Evolutionary conservation across 64 coral and sea anemone genomes (phyloP).

Genomic region (Cladopsammia gracilis): DNA sequence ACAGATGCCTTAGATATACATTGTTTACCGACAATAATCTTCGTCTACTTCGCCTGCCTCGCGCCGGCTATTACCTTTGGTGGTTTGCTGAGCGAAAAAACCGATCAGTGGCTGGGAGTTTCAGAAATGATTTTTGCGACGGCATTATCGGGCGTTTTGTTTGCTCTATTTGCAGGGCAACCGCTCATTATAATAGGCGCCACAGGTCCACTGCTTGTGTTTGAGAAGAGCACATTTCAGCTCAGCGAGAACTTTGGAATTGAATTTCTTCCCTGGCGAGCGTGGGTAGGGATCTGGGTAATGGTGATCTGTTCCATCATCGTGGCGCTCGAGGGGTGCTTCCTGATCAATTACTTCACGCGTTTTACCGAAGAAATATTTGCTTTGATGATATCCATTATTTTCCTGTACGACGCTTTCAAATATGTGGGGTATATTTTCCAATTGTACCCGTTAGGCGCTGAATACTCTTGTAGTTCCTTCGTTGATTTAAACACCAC

Average conservation of each 20-base stretch:
- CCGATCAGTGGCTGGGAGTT: conserved; percentile 93
- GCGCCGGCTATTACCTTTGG: conserved; percentile 96
- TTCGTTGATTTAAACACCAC: not conserved
- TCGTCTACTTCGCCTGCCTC: conserved; percentile 96
- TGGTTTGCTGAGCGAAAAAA: conserved; percentile 87
- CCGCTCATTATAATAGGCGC: conserved; percentile 93
- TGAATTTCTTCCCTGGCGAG: conserved; percentile 93
- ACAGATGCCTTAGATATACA: conserved; percentile 88
- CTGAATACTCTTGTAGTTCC: not conserved
- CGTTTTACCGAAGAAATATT: conserved; percentile 99
- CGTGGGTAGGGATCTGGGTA: conserved; percentile 98
- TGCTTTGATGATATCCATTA: conserved; percentile 92
- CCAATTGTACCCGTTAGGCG: conserved; percentile 12
- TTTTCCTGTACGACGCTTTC: conserved; percentile 87
- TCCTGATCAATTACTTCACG: conserved; percentile 94
- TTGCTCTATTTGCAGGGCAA: conserved; percentile 90
- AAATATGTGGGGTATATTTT: conserved; percentile 68
- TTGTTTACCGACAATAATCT: conserved; percentile 81
- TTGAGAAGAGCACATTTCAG: conserved; percentile 88
- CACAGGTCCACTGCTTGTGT: conserved; percentile 92
- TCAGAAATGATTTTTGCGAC: conserved; percentile 95
- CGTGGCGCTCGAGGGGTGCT: conserved; percentile 93
- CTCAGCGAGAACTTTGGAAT: conserved; percentile 75
- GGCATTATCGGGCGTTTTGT: conserved; percentile 84
- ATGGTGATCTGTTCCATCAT: conserved; percentile 96